Conservation (phyloP, 2,888 invertebrate species). For the Liodrosophila aerea region DNA sequence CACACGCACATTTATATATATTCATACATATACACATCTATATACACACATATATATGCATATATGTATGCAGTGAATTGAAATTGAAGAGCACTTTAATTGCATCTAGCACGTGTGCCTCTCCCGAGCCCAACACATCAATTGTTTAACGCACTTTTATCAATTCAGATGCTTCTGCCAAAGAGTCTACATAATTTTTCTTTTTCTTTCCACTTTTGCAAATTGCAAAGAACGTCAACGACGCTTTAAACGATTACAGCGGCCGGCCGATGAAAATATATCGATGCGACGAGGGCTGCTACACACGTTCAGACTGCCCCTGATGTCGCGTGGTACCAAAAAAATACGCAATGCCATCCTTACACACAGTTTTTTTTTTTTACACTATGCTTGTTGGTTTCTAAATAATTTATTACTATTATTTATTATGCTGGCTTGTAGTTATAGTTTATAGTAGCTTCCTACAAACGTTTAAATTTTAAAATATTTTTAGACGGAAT, state of each 20-base stretch:
- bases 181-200: slow-evolving; percentile 61
- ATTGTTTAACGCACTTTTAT: slow-evolving; percentile 25
- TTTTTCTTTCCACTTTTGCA: slow-evolving; percentile 62
- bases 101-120: slow-evolving; percentile 21
- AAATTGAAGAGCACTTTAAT: slow-evolving; percentile 14
- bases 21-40: slow-evolving; percentile 14
- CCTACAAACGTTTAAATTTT: no score
- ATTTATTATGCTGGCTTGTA: no score
- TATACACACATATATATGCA: slow-evolving; percentile 17
- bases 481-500: no score
- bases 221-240: slow-evolving; percentile 65
- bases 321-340: slow-evolving; percentile 33
- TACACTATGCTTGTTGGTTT: no score
- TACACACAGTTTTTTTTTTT: no score
- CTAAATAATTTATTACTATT: no score
- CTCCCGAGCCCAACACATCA: slow-evolving; percentile 6
- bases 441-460: no score
- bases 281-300: slow-evolving; percentile 36
- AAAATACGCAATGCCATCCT: no score
- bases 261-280: slow-evolving; percentile 41
- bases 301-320: slow-evolving; percentile 33
- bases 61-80: slow-evolving; percentile 8
- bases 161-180: slow-evolving; percentile 27
- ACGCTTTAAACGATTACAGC: slow-evolving; percentile 69
- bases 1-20: slow-evolving; percentile 8